phyloP scores from a whole-genome alignment of 2,888 invertebrate species.

The Diabrotica balteata region DNA sequence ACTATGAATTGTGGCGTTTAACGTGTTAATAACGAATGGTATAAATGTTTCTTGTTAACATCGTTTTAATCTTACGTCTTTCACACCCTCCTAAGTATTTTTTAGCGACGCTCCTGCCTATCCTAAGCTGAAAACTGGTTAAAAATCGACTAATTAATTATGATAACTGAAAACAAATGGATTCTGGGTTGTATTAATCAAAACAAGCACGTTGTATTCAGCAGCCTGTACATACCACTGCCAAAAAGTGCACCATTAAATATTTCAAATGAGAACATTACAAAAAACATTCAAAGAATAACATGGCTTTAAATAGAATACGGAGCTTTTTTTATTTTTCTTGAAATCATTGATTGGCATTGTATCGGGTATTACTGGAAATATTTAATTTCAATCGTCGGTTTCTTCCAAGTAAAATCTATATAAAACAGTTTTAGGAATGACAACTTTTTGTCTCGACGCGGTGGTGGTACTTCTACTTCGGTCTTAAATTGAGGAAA shows the following conservation, averaged over 20 bases:
- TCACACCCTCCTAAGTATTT: neutral
- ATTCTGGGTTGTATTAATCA: conserved; percentile 56
- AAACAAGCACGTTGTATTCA: conserved; percentile 53
- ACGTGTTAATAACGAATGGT: too few species aligned
- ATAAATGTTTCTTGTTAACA: too few species aligned
- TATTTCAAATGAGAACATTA: conserved; percentile 43
- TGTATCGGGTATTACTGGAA: neutral
- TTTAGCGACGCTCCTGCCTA: conserved; percentile 13
- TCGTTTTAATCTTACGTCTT: too few species aligned
- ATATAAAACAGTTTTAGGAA: too few species aligned
- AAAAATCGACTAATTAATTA: conserved; percentile 57
- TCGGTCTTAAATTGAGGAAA: too few species aligned
- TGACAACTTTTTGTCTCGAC: too few species aligned
- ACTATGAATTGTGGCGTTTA: too few species aligned
- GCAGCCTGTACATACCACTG: conserved; percentile 51
- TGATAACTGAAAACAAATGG: conserved; percentile 59
- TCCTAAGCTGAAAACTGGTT: conserved; percentile 43
- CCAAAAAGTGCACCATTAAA: conserved; percentile 53
- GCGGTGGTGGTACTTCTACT: too few species aligned
- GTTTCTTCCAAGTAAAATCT: too few species aligned
- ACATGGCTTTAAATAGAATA: conserved; percentile 10
- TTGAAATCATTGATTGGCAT: neutral
- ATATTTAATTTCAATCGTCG: neutral
- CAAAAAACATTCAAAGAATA: conserved; percentile 22
- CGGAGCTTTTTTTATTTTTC: neutral